Percentiles rank a stretch among this genome's conserved stretches.
These are phyloP conservation scores for Taurulus bubalis DNA, from an alignment of 2,113 vertebrate species.

Conservation along the genomic window DNA sequence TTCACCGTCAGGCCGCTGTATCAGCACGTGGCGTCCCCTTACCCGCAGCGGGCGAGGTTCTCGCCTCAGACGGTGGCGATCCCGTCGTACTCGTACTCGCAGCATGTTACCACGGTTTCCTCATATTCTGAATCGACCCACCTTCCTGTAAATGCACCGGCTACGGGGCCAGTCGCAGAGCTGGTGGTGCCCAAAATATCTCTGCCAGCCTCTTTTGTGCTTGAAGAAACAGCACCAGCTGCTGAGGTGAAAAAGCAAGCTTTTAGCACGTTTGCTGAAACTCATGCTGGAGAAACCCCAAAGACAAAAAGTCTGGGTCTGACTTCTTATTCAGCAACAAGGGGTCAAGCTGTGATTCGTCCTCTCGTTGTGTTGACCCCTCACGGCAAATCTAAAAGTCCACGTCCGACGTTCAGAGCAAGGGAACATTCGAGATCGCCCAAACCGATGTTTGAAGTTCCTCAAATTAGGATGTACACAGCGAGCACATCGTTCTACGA, in stretches of 20 bases:
- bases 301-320: constrained; percentile 50
- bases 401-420: constrained; percentile 70
- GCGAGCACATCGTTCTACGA: constrained; percentile 80
- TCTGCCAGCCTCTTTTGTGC: constrained; percentile 14
- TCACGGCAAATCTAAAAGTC: constrained; percentile 62
- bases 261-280: constrained; percentile 31
- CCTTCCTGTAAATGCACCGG: constrained; percentile 23
- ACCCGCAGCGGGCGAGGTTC: constrained; percentile 78
- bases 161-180: constrained; percentile 18
- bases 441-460: constrained; percentile 84
- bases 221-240: constrained; percentile 33
- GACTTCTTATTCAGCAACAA: not conserved
- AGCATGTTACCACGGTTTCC: constrained; percentile 45
- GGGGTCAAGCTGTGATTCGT: constrained; percentile 28
- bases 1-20: constrained; percentile 76
- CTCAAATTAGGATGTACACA: constrained; percentile 82
- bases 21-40: constrained; percentile 84
- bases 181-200: constrained; percentile 31
- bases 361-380: constrained; percentile 72
- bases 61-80: constrained; percentile 72
- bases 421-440: constrained; percentile 74
- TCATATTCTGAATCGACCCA: constrained; percentile 34
- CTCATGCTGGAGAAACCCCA: constrained; percentile 20
- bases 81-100: constrained; percentile 58
- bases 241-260: constrained; percentile 37